A percentile compares a stretch with the other conserved stretches of the same genome.
phyloP scores from a whole-genome alignment of 2,113 vertebrate species.

The Macrotus californicus region DNA sequence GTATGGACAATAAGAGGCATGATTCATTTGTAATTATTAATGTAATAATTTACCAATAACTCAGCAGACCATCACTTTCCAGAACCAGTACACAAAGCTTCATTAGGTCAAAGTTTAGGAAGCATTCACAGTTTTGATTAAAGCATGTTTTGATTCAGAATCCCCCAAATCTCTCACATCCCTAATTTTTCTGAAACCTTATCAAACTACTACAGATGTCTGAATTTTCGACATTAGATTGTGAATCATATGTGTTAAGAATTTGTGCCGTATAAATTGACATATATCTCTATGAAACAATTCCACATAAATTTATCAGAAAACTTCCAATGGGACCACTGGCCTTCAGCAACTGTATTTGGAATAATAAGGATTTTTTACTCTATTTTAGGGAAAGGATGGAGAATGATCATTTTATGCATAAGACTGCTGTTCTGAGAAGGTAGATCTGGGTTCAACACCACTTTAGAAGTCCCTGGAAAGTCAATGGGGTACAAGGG shows the following conservation, averaged over 20 bases:
- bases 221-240: not conserved
- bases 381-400: not conserved
- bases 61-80: not conserved
- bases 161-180: not conserved
- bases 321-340: not conserved
- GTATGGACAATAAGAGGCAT: not conserved
- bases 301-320: not conserved
- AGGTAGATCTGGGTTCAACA: not conserved
- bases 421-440: not conserved
- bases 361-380: not conserved
- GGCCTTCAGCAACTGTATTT: not conserved
- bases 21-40: not conserved
- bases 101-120: not conserved
- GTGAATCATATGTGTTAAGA: not conserved
- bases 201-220: not conserved
- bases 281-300: not conserved
- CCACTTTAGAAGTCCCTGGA: not conserved
- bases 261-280: not conserved
- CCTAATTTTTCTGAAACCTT: not conserved
- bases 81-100: not conserved
- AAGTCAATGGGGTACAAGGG: not conserved
- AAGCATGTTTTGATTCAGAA: not conserved
- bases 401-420: not conserved
- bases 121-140: not conserved
- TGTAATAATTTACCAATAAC: not conserved